phyloP scores from a whole-genome alignment of 2,888 invertebrate species.

The Lysandra coridon region DNA sequence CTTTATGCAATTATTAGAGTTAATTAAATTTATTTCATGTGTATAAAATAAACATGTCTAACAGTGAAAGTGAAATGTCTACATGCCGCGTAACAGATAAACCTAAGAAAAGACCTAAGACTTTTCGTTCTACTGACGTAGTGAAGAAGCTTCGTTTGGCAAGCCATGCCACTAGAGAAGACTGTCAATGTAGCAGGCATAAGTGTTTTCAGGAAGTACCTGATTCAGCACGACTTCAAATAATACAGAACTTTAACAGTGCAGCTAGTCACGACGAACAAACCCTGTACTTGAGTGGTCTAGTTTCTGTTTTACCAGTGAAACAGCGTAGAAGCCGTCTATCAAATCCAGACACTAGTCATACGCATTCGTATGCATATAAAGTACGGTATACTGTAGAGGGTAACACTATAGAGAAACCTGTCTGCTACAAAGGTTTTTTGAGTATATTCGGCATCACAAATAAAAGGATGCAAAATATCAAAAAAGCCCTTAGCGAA shows the following conservation, averaged over 20 bases:
- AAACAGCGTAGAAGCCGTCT: neutral
- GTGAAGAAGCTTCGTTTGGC: too few species aligned
- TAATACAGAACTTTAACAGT: neutral
- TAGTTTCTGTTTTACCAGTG: neutral
- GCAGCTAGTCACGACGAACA: slow-evolving; percentile 1
- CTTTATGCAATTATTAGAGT: too few species aligned
- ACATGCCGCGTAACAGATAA: too few species aligned
- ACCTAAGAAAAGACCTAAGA: too few species aligned
- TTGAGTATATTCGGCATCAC: neutral
- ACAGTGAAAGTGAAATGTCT: too few species aligned
- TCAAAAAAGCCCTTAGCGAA: neutral
- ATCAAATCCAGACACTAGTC: neutral
- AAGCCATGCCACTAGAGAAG: neutral
- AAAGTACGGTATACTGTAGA: neutral
- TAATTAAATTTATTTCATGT: too few species aligned
- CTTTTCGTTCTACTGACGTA: too few species aligned
- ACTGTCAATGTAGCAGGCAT: neutral
- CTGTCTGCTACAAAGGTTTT: slow-evolving; percentile 9
- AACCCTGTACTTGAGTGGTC: slow-evolving; percentile 9
- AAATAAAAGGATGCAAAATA: slow-evolving; percentile 2
- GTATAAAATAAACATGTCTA: too few species aligned
- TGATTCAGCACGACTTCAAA: neutral
- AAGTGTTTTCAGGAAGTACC: neutral
- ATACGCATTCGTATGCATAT: slow-evolving; percentile 4
- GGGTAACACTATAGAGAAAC: neutral